These are phyloP conservation scores for Scleropages formosus DNA, from an alignment of 2,797 vertebrate genomes.

Conservation along the genomic window DNA sequence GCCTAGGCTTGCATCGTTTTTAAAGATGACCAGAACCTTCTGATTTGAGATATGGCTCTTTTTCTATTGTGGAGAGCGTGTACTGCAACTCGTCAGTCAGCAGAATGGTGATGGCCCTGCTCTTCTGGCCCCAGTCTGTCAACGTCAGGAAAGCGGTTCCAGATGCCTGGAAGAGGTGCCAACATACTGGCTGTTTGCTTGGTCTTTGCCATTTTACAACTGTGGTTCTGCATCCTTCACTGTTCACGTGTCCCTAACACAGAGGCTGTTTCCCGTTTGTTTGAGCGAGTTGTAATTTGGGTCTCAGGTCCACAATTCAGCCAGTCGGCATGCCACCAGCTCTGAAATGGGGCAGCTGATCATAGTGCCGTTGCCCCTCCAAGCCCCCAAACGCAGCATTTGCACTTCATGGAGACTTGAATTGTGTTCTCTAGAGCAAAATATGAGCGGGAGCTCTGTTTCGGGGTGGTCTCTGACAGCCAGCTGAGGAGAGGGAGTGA, in stretches of 20 bases:
- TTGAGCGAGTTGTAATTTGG: neutral
- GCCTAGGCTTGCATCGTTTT: neutral
- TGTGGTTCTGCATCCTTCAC: neutral
- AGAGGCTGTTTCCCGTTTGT: neutral
- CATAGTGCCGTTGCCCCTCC: neutral
- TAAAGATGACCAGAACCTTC: constrained; percentile 56
- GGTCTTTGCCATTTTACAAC: neutral
- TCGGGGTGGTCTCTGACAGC: neutral
- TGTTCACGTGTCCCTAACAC: neutral
- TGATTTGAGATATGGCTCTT: constrained; percentile 60
- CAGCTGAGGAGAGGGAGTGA: neutral
- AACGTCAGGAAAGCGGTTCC: constrained; percentile 34
- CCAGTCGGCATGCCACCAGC: neutral
- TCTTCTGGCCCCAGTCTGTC: constrained; percentile 41
- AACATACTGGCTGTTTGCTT: constrained; percentile 3
- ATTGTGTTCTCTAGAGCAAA: neutral
- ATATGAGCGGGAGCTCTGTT: too few relatives aligned
- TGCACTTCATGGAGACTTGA: neutral
- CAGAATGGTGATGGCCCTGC: too few relatives aligned
- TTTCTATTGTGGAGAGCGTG: too few relatives aligned
- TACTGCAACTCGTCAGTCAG: too few relatives aligned
- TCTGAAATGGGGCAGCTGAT: neutral
- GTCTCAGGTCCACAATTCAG: neutral
- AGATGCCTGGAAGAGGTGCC: constrained; percentile 43
- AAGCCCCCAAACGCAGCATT: neutral